Conservation (phyloP, 1,140 invertebrate species). For the Homalodisca vitripennis region DNA sequence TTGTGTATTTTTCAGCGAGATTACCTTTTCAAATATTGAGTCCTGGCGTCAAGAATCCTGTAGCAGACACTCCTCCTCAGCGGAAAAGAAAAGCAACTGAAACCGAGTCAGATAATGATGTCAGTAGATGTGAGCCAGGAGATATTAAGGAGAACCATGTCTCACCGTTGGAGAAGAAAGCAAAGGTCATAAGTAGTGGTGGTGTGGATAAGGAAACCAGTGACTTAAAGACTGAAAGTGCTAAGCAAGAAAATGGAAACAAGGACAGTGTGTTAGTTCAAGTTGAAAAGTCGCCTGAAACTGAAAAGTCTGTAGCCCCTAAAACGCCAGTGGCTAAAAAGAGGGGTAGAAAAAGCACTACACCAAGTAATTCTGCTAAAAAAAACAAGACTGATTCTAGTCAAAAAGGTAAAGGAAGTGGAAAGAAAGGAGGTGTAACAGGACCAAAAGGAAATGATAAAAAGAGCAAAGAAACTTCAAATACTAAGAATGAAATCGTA, state of each 20-base stretch:
- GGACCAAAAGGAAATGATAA: too few species aligned
- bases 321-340: too few species aligned
- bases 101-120: not conserved
- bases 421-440: too few species aligned
- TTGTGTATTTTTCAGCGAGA: conserved; percentile 14
- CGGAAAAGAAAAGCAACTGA: conserved; percentile 1
- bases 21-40: conserved; percentile 14
- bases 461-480: too few species aligned
- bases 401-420: too few species aligned
- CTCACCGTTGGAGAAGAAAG: conserved; percentile 17
- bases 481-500: too few species aligned
- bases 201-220: not conserved
- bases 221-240: not conserved
- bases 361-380: too few species aligned
- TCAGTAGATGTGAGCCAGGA: not conserved
- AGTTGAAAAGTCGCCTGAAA: too few species aligned
- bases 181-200: not conserved
- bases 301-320: too few species aligned
- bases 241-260: not conserved
- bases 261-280: too few species aligned
- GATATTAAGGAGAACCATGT: conserved; percentile 19
- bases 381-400: too few species aligned
- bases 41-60: not conserved
- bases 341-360: too few species aligned
- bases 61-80: not conserved